Evolutionary conservation across 1,140 invertebrate species (phyloP).

Genomic region (Danaus melanippus): DNA sequence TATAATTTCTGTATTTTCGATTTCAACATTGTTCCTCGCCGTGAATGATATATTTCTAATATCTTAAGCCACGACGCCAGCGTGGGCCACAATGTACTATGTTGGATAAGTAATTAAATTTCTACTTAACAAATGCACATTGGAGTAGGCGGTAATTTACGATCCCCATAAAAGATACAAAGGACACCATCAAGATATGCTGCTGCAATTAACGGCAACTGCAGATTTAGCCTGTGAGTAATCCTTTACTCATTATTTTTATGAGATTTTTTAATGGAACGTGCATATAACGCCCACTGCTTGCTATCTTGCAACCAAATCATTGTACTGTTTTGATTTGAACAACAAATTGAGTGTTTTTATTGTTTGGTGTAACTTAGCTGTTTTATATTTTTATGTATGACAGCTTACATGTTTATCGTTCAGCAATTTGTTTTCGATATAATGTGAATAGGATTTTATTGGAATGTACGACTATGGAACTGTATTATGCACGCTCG

Average conservation of each 20-base stretch:
- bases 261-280: slow-evolving; percentile 17
- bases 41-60: slow-evolving; percentile 10
- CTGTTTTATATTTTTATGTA: too few species aligned
- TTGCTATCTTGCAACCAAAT: slow-evolving; percentile 8
- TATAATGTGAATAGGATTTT: slow-evolving; percentile 19
- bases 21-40: slow-evolving; percentile 8
- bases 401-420: neutral
- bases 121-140: slow-evolving; percentile 29
- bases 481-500: slow-evolving; percentile 16
- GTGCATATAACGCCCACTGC: slow-evolving; percentile 6
- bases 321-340: too few species aligned
- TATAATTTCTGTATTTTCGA: slow-evolving; percentile 6
- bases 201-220: slow-evolving; percentile 25
- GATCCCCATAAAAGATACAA: slow-evolving; percentile 42
- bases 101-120: slow-evolving; percentile 34
- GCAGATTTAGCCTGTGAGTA: slow-evolving; percentile 26
- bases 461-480: slow-evolving; percentile 10
- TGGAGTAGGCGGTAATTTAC: slow-evolving; percentile 48
- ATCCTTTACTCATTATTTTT: slow-evolving; percentile 28
- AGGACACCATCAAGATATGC: slow-evolving; percentile 37
- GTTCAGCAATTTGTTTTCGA: slow-evolving; percentile 15
- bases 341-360: too few species aligned
- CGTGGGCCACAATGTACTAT: slow-evolving; percentile 10
- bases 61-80: slow-evolving; percentile 3
- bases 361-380: too few species aligned